A percentile compares a stretch with the other conserved stretches of the same genome.
phyloP scores from a whole-genome alignment of 2,888 invertebrate species.

The Scrobipalpa atriplicella region DNA sequence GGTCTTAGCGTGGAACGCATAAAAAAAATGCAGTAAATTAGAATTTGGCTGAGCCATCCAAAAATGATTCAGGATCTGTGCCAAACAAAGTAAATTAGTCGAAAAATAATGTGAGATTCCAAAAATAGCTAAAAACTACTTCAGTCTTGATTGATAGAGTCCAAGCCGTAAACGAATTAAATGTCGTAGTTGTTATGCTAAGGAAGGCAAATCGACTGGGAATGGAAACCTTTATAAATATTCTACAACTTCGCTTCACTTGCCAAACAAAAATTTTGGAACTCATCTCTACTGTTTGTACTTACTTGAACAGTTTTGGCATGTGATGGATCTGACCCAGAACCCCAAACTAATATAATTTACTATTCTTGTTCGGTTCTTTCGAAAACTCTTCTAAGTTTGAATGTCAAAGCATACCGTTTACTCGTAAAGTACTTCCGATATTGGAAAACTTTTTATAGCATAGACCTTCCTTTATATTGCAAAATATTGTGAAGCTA shows the following conservation, averaged over 20 bases:
- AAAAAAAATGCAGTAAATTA: no score
- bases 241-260: background rate
- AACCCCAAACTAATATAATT: constrained; percentile 9
- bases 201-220: no score
- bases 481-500: background rate
- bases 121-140: no score
- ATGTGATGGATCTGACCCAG: constrained; percentile 12
- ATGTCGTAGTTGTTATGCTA: no score
- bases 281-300: no score
- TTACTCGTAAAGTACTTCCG: constrained; percentile 23
- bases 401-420: constrained; percentile 24
- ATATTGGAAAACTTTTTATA: constrained; percentile 29
- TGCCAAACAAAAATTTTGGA: background rate
- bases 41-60: no score
- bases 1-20: no score
- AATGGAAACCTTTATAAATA: background rate
- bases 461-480: background rate
- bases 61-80: no score
- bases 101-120: no score
- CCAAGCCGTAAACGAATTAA: no score
- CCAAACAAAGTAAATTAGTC: no score
- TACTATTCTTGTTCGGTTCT: constrained; percentile 16
- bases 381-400: constrained; percentile 15
- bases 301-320: constrained; percentile 9
- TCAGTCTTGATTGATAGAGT: no score